phyloP scores from a whole-genome alignment of 1,140 invertebrate genomes.

The Drosophila pseudoananassae region DNA sequence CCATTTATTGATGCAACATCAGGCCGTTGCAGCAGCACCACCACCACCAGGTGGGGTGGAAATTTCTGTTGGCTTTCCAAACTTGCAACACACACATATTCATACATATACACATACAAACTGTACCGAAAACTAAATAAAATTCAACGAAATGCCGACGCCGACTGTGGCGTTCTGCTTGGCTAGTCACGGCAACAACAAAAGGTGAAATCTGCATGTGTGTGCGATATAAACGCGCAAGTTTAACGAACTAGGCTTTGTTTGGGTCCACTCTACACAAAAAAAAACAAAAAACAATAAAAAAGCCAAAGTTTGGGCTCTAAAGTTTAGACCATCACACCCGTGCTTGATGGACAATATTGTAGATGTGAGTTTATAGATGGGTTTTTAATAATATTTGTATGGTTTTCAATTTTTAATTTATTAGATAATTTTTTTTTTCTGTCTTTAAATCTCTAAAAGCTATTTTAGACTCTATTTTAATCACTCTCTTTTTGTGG shows the following conservation, averaged over 20 bases:
- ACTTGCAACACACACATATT: slow-evolving; percentile 48
- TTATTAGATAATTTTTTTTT: slow-evolving; percentile 9
- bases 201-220: slow-evolving; percentile 41
- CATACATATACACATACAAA: background rate
- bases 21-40: slow-evolving; percentile 15
- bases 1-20: slow-evolving; percentile 43
- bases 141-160: slow-evolving; percentile 51
- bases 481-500: slow-evolving; percentile 7
- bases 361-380: background rate
- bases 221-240: slow-evolving; percentile 63
- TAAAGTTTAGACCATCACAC: background rate
- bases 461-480: background rate
- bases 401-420: background rate
- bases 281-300: background rate
- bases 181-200: slow-evolving; percentile 50
- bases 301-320: background rate
- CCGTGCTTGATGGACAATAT: background rate
- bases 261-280: slow-evolving; percentile 33
- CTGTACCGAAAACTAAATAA: slow-evolving; percentile 23
- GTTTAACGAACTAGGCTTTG: slow-evolving; percentile 76
- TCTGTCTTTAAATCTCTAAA: background rate
- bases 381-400: no score
- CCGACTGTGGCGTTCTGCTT: slow-evolving; percentile 65
- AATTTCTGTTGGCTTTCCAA: slow-evolving; percentile 57
- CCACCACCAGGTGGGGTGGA: slow-evolving; percentile 8